A percentile compares a stretch with the other conserved stretches of the same genome.
These are phyloP conservation scores for Dicrostonyx torquatus DNA, from an alignment of 2,797 vertebrate genomes.

Conservation along the genomic window DNA sequence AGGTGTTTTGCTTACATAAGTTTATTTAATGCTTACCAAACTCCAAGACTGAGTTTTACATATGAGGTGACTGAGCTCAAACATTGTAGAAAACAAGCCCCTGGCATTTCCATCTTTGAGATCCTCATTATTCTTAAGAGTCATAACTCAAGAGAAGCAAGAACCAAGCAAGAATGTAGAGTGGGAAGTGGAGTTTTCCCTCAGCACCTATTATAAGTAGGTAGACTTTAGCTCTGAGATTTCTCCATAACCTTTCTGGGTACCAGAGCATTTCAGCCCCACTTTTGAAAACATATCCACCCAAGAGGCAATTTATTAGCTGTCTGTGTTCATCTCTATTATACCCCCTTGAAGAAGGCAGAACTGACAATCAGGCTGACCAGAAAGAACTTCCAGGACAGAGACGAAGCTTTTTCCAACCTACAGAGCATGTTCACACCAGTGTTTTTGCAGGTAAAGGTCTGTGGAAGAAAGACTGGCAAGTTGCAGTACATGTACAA, in stretches of 20 bases:
- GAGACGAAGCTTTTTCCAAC: background rate
- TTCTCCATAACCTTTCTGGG: background rate
- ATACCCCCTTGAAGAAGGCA: background rate
- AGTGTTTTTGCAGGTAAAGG: constrained; percentile 22
- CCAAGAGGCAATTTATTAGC: background rate
- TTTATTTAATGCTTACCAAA: constrained; percentile 4
- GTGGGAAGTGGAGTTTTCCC: background rate
- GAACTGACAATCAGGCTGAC: background rate
- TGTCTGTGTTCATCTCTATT: background rate
- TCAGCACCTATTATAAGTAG: background rate
- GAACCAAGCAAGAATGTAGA: background rate
- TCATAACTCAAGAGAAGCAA: background rate
- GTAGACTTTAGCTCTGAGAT: background rate
- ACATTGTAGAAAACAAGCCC: background rate
- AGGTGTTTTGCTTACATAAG: constrained; percentile 14
- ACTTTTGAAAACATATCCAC: background rate
- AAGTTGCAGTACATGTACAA: background rate
- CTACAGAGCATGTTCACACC: background rate
- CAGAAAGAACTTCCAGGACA: background rate
- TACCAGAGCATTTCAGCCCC: background rate
- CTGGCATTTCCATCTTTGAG: background rate
- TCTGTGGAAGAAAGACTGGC: background rate
- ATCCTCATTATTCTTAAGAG: background rate
- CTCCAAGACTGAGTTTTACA: background rate
- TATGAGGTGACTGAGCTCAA: background rate